phyloP scores from a whole-genome alignment of 1,140 invertebrate species.

The Chrysomallon squamiferum region DNA sequence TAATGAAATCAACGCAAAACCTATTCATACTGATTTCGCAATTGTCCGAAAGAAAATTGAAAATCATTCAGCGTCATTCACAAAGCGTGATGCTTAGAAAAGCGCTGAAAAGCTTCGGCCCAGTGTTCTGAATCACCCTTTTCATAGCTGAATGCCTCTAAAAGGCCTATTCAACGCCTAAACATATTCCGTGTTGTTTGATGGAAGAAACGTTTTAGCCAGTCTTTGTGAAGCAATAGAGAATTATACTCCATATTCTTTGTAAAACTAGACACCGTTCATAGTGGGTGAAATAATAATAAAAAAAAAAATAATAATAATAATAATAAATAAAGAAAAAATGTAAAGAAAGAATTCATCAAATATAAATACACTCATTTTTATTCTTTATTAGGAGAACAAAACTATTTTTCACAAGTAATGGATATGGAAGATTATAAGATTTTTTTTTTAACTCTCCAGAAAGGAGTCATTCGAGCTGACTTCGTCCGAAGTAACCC shows the following conservation, averaged over 20 bases:
- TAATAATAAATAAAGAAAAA: too few relatives aligned
- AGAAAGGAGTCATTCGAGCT: too few relatives aligned
- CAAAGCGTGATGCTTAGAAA: slow-evolving; percentile 26
- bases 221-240: slow-evolving; percentile 17
- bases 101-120: slow-evolving; percentile 30
- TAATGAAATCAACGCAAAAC: slow-evolving; percentile 57
- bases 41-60: slow-evolving; percentile 59
- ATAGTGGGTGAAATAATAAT: too few relatives aligned
- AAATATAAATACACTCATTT: slow-evolving; percentile 12
- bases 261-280: neutral
- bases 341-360: too few relatives aligned
- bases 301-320: too few relatives aligned
- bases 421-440: slow-evolving; percentile 12
- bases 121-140: slow-evolving; percentile 32
- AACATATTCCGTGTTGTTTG: slow-evolving; percentile 17
- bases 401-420: slow-evolving; percentile 11
- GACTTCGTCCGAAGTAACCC: too few relatives aligned
- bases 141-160: slow-evolving; percentile 43
- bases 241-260: slow-evolving; percentile 17
- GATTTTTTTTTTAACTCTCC: neutral
- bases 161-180: slow-evolving; percentile 25
- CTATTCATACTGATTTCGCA: slow-evolving; percentile 51
- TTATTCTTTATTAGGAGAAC: slow-evolving; percentile 8
- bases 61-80: slow-evolving; percentile 57
- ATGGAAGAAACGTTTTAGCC: slow-evolving; percentile 12